Conservation (phyloP, 1,140 invertebrate genomes). For the Mercenaria mercenaria region DNA sequence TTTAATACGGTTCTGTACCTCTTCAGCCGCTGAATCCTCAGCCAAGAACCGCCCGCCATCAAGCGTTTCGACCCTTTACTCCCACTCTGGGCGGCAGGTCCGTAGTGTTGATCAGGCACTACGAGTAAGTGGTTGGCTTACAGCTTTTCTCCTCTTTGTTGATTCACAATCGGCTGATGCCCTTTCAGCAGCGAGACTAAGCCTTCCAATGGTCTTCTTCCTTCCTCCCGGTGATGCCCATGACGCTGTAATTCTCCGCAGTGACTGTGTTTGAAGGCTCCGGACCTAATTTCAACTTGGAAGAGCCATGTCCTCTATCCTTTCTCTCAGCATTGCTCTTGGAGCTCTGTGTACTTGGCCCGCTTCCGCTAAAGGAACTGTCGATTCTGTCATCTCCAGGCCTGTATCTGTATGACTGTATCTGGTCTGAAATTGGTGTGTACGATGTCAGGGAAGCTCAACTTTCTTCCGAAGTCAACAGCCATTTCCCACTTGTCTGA, state of each 20-base stretch:
- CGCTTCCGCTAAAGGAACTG: neutral
- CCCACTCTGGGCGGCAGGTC: neutral
- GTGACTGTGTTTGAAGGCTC: neutral
- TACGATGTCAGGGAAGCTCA: too few species aligned
- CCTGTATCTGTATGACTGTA: neutral
- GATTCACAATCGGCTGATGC: neutral
- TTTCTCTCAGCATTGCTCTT: neutral
- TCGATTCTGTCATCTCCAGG: neutral
- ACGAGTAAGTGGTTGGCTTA: conserved; percentile 3
- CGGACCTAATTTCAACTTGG: neutral
- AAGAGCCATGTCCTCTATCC: neutral
- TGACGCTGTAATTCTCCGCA: neutral
- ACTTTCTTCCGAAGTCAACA: too few species aligned
- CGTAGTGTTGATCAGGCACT: conserved; percentile 10
- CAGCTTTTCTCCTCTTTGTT: conserved; percentile 18
- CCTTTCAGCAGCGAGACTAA: neutral
- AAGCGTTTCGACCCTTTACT: conserved; percentile 10
- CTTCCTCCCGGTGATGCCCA: neutral
- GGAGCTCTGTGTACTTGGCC: too few species aligned
- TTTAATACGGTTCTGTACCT: too few species aligned
- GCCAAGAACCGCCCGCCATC: neutral
- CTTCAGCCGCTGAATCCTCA: conserved; percentile 10
- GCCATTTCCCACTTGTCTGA: too few species aligned
- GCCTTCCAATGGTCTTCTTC: too few species aligned
- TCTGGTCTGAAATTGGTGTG: neutral